A percentile compares a stretch with the other conserved stretches of the same genome.
phyloP scores from a whole-genome alignment of 2,113 vertebrate species.

The Ivindomyrus marchei region DNA sequence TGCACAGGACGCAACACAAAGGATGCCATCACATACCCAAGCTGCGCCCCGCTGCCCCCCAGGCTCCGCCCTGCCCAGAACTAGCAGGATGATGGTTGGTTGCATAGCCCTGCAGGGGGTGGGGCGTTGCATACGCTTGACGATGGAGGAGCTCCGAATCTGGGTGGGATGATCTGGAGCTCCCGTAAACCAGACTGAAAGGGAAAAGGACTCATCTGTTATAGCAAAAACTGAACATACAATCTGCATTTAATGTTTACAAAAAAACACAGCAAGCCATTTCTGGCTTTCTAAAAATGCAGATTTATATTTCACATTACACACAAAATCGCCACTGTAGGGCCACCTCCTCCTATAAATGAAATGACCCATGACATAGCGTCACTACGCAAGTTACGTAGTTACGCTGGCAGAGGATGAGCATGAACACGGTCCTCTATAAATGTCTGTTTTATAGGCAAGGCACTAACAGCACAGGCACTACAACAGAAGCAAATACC shows the following conservation, averaged over 20 bases:
- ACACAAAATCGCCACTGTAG: background rate
- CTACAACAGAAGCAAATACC: background rate
- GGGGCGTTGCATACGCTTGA: slow-evolving; percentile 86
- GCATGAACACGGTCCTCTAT: background rate
- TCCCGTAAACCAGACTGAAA: slow-evolving; percentile 83
- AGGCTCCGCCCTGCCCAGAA: slow-evolving; percentile 67
- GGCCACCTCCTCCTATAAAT: background rate
- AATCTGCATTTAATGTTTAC: background rate
- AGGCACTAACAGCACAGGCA: background rate
- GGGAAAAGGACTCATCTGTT: background rate
- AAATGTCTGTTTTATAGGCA: background rate
- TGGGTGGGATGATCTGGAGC: slow-evolving; percentile 85
- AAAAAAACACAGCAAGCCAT: background rate
- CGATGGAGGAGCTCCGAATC: slow-evolving; percentile 88
- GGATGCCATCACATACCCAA: slow-evolving; percentile 64
- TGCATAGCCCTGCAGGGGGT: slow-evolving; percentile 92
- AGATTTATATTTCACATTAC: background rate
- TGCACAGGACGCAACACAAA: background rate
- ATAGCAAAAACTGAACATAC: background rate
- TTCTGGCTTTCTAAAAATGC: background rate
- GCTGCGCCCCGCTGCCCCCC: slow-evolving; percentile 71
- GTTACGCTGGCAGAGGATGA: background rate
- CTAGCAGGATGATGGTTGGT: slow-evolving; percentile 95
- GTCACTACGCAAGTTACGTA: background rate
- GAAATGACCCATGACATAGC: background rate